phyloP scores from a whole-genome alignment of 2,888 invertebrate genomes.

The Sarcophaga variegata region DNA sequence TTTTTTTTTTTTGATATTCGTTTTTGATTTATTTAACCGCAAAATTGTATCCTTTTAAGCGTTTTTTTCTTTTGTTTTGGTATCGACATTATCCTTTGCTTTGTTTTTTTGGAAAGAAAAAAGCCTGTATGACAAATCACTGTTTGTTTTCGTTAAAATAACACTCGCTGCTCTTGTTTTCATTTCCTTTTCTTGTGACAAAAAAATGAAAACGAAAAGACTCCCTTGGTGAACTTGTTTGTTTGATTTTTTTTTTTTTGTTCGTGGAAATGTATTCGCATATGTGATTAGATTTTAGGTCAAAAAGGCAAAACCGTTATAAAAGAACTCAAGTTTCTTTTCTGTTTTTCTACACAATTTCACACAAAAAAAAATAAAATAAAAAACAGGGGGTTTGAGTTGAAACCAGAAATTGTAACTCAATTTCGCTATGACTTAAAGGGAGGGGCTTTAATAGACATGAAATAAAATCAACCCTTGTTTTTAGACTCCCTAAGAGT shows the following conservation, averaged over 20 bases:
- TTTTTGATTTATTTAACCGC: neutral
- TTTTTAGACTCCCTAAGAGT: conserved; percentile 60
- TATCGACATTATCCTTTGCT: neutral
- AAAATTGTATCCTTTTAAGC: neutral
- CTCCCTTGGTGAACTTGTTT: neutral
- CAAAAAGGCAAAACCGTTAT: neutral
- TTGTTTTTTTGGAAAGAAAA: conserved; percentile 31
- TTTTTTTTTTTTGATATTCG: neutral
- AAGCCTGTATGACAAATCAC: conserved; percentile 64
- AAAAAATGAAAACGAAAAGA: neutral
- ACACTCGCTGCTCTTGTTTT: conserved; percentile 23
- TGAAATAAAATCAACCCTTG: conserved; percentile 10
- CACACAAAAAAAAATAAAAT: too few species aligned
- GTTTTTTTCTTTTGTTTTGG: neutral
- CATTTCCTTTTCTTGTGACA: neutral
- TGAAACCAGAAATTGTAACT: neutral
- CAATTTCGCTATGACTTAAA: neutral
- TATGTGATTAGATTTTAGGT: neutral
- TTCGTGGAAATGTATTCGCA: neutral
- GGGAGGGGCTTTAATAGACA: conserved; percentile 50
- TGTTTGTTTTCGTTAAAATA: conserved; percentile 56
- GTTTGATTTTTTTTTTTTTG: neutral
- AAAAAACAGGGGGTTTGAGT: neutral
- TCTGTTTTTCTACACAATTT: conserved; percentile 1
- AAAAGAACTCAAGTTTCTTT: conserved; percentile 6